Evolutionary conservation across 2,797 vertebrate genomes (phyloP), one percentile per base, ranked within the genome.

Genomic region (Platyrinchus mystaceus): DNA sequence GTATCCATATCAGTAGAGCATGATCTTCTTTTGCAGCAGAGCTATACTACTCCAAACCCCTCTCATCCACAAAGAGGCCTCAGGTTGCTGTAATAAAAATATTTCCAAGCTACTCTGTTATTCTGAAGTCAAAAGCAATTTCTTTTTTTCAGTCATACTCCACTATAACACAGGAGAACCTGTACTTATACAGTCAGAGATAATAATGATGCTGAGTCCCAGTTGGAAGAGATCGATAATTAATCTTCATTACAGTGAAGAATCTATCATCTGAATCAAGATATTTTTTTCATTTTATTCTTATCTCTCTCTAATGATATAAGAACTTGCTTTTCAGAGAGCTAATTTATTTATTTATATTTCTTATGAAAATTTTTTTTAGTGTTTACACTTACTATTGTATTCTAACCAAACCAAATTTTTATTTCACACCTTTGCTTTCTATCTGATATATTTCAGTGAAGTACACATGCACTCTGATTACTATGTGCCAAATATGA

Each of bases 71-170:
- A 14, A 43, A 81, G 39, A 68, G 23, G 24, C 16, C 27, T 83
- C 46, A 81, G 56, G 30, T 4, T 80, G 14, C 82, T 91, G 30
- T 36, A 80, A n/a, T 14, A 85, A 73, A 80, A 84, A 32, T 56
- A 76, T 84, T 90, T 69, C 52, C 4, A 3, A 56, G 26, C 30
- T 46, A 87, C 4, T 43, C 13, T 36, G 14, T 41, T 82, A 76
- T 88, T 79, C 59, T 55, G 39, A 93, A 87, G 62, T 70, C 36
- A 85, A 85, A 93, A 70, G 44, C 34, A 83, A 92, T 71, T 92
- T 85, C 27, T 36, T 13, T 70, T 80, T 84, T 74, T 75, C 46
- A 53, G 26, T 62, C 70, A 36, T 27, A 58, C 11, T 71, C 12
- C 32, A 41, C 39, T 69, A 15, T 26, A 86, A 62, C 30, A 84